Base-by-base conservation (phyloP, 2,888 invertebrate genomes). In the Stomorhina lunata region DNA sequence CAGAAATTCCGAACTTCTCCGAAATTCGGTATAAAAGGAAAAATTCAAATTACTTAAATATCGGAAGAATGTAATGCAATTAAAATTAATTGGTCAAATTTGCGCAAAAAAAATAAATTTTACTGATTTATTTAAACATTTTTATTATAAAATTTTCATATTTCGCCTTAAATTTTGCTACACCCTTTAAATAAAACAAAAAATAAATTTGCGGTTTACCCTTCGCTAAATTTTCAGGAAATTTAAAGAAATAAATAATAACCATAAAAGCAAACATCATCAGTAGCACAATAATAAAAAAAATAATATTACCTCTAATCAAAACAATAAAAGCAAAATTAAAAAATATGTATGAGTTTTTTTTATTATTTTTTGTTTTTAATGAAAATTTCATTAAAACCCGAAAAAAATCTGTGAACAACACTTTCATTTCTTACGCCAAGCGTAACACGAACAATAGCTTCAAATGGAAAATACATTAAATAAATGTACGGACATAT, bases 351-450 rank as follows among this genome's bases (percentile, higher is more conserved):
- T 59, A 71, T 61, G 22, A 77, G 69, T 69, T 37, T 63, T 71
- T 55, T 63, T 66, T 45, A 78, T 45, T 71, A 71, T 40, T 57
- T 17, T 9, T n/a, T 61, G 59, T 37, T 59, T 37, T 40, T n/a
- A 40, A 25, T 40, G 37, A 4, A 25, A 27, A 71, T 59, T 71
- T 59, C 22, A 71, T 17, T 20, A 48, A 34, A 66, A 32, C 3
- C 15, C 9, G 12, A 34, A 57, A 48, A 25, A 40, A 22, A 45
- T 68, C 34, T 61, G 53, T 61, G 34, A 82, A 78, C 81, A 86
- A 81, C 87, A 87, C 87, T 87, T 87, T 88, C 87, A 85, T 87
- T 86, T 87, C 86, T 79, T 84, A 85, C 82, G 71, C 86, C 84
- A 86, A 88, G 87, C 88, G 86, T 86, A 84, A 87, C 86, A 53